Evolutionary conservation across 2,888 invertebrate genomes (phyloP).

Genomic region (Fragum sueziense): DNA sequence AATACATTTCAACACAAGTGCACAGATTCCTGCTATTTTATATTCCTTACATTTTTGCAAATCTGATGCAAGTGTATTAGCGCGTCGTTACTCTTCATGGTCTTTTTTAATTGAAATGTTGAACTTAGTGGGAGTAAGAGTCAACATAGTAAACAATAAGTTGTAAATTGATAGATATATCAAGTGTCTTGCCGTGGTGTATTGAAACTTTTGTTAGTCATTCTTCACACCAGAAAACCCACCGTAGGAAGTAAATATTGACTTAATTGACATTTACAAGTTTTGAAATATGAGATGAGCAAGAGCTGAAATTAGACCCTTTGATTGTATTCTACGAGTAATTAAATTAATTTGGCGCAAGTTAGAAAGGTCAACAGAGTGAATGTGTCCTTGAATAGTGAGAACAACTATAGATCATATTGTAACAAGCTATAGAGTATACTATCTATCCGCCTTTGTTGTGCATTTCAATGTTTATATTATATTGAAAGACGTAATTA

Average conservation of each 20-base stretch:
- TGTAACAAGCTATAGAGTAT: not conserved
- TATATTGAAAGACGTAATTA: too few species aligned
- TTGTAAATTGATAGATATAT: not conserved
- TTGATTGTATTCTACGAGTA: not conserved
- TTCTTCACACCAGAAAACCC: not conserved
- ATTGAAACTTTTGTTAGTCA: not conserved
- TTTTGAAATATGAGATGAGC: slow-evolving; percentile 6
- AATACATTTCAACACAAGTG: too few species aligned
- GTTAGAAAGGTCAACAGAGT: slow-evolving; percentile 1
- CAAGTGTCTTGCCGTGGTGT: not conserved
- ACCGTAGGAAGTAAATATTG: slow-evolving; percentile 7
- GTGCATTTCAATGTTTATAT: too few species aligned
- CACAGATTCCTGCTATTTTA: too few species aligned
- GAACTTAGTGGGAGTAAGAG: too few species aligned
- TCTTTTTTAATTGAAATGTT: too few species aligned
- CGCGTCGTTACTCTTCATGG: too few species aligned
- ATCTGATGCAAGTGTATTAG: too few species aligned
- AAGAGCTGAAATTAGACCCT: not conserved
- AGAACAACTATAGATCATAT: not conserved
- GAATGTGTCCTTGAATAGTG: not conserved
- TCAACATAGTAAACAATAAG: not conserved
- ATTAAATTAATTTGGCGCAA: slow-evolving; percentile 10
- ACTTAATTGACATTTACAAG: not conserved
- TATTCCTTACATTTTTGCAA: too few species aligned
- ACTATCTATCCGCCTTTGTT: too few species aligned